Base-by-base conservation (phyloP, 1,140 invertebrate genomes). In the Rhyacophila brunnea region DNA sequence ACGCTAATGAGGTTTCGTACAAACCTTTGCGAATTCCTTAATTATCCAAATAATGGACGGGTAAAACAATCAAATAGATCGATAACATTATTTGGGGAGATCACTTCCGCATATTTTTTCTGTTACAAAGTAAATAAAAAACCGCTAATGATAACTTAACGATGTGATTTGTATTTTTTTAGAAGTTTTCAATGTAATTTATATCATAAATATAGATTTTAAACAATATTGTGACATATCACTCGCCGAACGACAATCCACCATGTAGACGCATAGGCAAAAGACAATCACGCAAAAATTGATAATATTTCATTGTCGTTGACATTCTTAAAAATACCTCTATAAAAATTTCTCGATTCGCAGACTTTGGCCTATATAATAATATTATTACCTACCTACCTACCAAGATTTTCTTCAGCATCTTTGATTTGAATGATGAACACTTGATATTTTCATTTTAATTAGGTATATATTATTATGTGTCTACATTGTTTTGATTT, bases 151-250 rank as follows among this genome's bases (percentile, higher is more conserved):
- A 53, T 43, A 15, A 14, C n/a, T 7, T 23, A 14, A 7, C 32
- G 17, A 23, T 53, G 14, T 32, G 19, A 17, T 17, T 19, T 43
- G 19, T 42, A 53, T 5, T 5, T 28, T 5, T 5, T 28, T 9
- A 28, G 3, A 3, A 9, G 23, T 28, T 28, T 28, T 28, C 9
- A 9, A 28, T 28, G 23, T 28, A 9, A 28, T 28, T 53, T 53
- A 53, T 28, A 53, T 53, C 50, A 53, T 43, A 53, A 53, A 43
- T 46, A 6, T 45, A 43, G 11, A 46, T 46, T 46, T 36, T 18
- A 55, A 45, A 45, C 52, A 55, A 46, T 55, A 55, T 55, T 55
- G 52, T 55, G 52, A 55, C 52, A 55, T 55, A 55, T 55, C 52
- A 55, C 44, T 55, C 52, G 52, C 42, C 43, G 52, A 46, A 28